These are phyloP conservation scores for Tipula confusa DNA, from an alignment of 2,888 invertebrate species.

Conservation along the genomic window DNA sequence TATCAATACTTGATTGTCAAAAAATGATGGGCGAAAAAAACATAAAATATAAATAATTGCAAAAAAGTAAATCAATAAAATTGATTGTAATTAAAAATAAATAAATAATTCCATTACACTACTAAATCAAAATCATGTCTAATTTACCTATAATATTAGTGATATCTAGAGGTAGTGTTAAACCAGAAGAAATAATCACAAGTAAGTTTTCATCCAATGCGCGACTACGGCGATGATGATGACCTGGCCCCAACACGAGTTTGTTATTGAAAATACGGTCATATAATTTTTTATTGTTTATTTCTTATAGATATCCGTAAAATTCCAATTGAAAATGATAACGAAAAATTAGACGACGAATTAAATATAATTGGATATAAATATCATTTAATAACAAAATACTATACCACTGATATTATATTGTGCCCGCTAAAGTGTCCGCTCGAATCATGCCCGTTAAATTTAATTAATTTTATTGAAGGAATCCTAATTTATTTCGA, in stretches of 20 bases:
- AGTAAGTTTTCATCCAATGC: conserved; percentile 29
- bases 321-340: conserved; percentile 27
- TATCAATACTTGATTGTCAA: conserved; percentile 26
- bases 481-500: conserved; percentile 40
- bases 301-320: conserved; percentile 27
- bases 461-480: conserved; percentile 38
- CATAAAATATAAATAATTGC: conserved; percentile 30
- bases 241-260: neutral
- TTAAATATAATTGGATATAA: conserved; percentile 36
- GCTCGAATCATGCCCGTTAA: conserved; percentile 36
- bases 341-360: conserved; percentile 14
- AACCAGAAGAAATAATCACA: conserved; percentile 31
- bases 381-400: conserved; percentile 39
- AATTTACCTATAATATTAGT: conserved; percentile 30
- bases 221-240: neutral
- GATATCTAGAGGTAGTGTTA: conserved; percentile 17
- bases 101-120: neutral
- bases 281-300: neutral
- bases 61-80: conserved; percentile 7
- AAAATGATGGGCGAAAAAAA: conserved; percentile 21
- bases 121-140: neutral
- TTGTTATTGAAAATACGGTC: too few species aligned
- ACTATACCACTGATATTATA: conserved; percentile 39
- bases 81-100: neutral
- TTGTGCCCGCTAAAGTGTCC: conserved; percentile 38